Evolutionary conservation across 2,888 invertebrate genomes (phyloP).

Genomic region (Trachelus iudaicus): DNA sequence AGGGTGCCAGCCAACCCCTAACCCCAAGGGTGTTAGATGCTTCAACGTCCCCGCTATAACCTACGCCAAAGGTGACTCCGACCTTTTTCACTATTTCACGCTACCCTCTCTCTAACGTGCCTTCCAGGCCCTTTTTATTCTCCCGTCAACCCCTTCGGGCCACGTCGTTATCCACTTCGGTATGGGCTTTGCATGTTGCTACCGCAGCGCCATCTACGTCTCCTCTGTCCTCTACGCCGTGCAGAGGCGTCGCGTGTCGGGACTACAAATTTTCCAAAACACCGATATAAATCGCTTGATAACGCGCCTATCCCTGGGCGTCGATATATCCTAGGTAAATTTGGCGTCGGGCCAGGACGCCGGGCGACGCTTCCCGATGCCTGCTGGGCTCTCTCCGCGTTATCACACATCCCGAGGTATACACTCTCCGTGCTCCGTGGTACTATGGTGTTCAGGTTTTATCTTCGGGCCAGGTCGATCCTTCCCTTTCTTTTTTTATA

Average conservation of each 20-base stretch:
- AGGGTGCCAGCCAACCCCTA: background rate
- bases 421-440: background rate
- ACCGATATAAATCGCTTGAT: constrained; percentile 59
- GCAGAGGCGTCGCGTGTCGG: constrained; percentile 23
- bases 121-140: constrained; percentile 13
- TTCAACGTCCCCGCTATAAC: background rate
- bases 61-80: background rate
- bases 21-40: background rate
- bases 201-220: background rate
- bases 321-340: constrained; percentile 50
- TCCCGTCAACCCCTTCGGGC: constrained; percentile 1
- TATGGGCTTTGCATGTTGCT: background rate
- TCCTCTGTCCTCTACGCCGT: background rate
- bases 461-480: background rate
- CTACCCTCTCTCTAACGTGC: background rate
- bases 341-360: constrained; percentile 33
- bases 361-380: background rate
- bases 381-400: background rate
- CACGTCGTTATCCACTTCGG: constrained; percentile 37
- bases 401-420: background rate
- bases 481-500: background rate
- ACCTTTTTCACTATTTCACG: background rate
- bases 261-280: constrained; percentile 57
- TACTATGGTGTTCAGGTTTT: background rate
- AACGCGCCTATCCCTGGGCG: constrained; percentile 46